Evolutionary conservation across 2,888 invertebrate genomes (phyloP), one percentile per base, ranked within the genome.

Genomic region (Chironomus riparius): DNA sequence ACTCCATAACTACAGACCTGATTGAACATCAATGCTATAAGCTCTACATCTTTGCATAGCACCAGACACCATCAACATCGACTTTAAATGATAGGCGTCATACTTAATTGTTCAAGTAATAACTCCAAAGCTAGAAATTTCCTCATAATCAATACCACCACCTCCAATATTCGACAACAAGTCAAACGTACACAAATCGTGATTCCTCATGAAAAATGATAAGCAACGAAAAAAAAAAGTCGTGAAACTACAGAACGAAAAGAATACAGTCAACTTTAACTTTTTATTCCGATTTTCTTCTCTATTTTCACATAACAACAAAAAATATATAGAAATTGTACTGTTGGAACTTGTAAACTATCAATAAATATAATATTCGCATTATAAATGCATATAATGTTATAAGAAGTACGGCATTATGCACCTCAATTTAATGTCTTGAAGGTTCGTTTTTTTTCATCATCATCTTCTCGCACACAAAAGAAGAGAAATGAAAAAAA

Each of bases 361-460:
- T 73, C 72, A 73, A 73, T 73, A 73, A 73, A 73, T 73, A 62
- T 71, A 56, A 71, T 71, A 71, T 71, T 71, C 71, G 61, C 71
- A 71, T 73, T 61, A 73, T 73, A 73, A 73, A 73, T 62, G 62
- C 69, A 71, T 56, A 38, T 38, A 56, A 71, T 71, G 56, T 65
- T 65, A 13, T 22, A 70, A 70, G 24, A 71, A 50, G 47, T 28
- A 47, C 18, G n/a, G 38, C 62, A 48, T 68, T 47, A 68, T 74
- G 65, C 68, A 68, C 68, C 68, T 74, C 68, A 62, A 47, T 68
- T 72, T 62, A 68, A 68, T 68, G 65, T 74, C 74, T 74, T 74
- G 56, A 48, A 74, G 68, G 74, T 68, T 68, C 68, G 68, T 74
- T 74, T 74, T 47, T 61, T 10, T 38, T 72, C 22, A n/a, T 56